Evolutionary conservation across 2,888 invertebrate species (phyloP).

Genomic region (Chymomyza procnemis): DNA sequence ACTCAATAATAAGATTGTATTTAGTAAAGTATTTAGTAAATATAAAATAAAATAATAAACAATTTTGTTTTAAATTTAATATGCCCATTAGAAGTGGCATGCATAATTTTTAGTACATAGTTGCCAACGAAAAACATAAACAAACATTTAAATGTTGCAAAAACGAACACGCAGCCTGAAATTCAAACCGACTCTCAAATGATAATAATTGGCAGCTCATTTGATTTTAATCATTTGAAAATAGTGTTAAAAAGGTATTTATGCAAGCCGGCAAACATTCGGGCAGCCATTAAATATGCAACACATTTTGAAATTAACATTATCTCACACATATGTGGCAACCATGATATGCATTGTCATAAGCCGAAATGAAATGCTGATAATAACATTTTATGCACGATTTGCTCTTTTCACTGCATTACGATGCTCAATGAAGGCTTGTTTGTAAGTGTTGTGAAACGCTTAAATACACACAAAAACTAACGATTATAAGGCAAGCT

Average conservation of each 20-base stretch:
- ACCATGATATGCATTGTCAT: conserved; percentile 11
- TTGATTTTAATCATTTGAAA: conserved; percentile 48
- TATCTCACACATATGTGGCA: not conserved
- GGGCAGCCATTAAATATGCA: conserved; percentile 38
- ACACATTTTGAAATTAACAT: conserved; percentile 24
- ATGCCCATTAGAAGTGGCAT: too few species aligned
- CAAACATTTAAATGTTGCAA: not conserved
- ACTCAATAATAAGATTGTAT: too few species aligned
- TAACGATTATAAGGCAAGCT: not conserved
- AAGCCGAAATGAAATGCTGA: conserved; percentile 30
- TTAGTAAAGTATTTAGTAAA: too few species aligned
- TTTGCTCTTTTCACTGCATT: conserved; percentile 4
- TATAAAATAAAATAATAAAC: too few species aligned
- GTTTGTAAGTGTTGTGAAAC: not conserved
- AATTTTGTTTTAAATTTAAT: too few species aligned
- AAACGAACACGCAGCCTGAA: not conserved
- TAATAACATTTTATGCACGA: conserved; percentile 8
- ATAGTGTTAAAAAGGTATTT: conserved; percentile 36
- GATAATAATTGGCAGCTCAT: conserved; percentile 56
- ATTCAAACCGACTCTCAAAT: conserved; percentile 14
- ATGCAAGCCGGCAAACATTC: not conserved
- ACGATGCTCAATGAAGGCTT: not conserved
- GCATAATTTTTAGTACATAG: too few species aligned
- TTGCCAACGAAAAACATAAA: not conserved
- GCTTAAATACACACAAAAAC: not conserved